These are phyloP conservation scores for Therioaphis trifolii DNA, from an alignment of 2,888 invertebrate genomes.

Conservation along the genomic window DNA sequence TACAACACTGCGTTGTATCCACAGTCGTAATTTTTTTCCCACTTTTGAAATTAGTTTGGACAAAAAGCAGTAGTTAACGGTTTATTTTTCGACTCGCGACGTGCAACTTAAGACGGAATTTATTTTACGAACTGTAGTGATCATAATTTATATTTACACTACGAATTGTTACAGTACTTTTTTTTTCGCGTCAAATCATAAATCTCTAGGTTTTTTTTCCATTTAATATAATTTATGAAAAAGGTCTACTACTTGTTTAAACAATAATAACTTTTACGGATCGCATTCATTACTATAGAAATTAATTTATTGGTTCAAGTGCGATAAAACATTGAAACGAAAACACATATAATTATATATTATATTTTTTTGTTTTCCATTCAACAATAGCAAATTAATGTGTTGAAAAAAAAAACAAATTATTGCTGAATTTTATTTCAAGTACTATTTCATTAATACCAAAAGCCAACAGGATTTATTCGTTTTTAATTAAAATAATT, in stretches of 20 bases:
- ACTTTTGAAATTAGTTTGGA: not conserved
- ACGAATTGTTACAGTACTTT: not conserved
- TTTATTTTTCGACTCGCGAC: not conserved
- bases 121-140: not conserved
- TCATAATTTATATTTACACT: conserved; percentile 23
- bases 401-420: no score
- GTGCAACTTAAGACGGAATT: not conserved
- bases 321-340: not conserved
- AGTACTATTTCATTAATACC: no score
- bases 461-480: no score
- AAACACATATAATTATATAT: no score
- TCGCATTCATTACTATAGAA: not conserved
- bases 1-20: not conserved
- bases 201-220: conserved; percentile 19
- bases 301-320: not conserved
- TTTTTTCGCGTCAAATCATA: not conserved
- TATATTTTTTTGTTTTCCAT: not conserved
- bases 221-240: not conserved
- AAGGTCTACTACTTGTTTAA: conserved; percentile 17
- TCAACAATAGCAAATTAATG: no score
- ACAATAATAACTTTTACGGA: conserved; percentile 16
- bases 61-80: not conserved
- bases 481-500: no score
- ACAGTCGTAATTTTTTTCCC: not conserved
- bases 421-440: no score